Conservation (phyloP, 2,113 vertebrate species). For the Spea bombifrons region DNA sequence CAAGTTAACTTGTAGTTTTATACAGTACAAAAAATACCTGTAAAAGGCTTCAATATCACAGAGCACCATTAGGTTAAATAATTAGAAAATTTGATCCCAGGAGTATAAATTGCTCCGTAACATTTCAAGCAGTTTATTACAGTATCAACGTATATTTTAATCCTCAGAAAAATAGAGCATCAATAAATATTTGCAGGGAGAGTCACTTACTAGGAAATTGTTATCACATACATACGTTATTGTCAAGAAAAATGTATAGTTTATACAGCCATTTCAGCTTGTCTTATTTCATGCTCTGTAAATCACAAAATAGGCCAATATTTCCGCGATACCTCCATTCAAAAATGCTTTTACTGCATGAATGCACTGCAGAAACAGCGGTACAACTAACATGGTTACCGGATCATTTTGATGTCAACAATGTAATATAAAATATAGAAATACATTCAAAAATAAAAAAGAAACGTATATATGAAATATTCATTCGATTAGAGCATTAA, state of each 20-base stretch:
- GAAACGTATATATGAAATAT: background rate
- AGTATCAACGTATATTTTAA: slow-evolving; percentile 5
- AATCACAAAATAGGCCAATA: slow-evolving; percentile 25
- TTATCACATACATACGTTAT: background rate
- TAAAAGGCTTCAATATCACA: too few relatives aligned
- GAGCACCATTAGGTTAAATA: too few relatives aligned
- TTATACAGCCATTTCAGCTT: slow-evolving; percentile 9
- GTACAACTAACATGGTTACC: background rate
- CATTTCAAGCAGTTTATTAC: background rate
- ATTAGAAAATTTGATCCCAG: too few relatives aligned
- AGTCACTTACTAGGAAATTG: slow-evolving; percentile 18
- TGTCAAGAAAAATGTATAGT: slow-evolving; percentile 11
- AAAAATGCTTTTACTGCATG: background rate
- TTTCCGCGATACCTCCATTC: background rate
- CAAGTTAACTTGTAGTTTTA: too few relatives aligned
- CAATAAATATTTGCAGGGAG: slow-evolving; percentile 26
- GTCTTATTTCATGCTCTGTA: slow-evolving; percentile 28
- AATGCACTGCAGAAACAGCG: background rate
- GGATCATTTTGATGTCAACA: too few relatives aligned
- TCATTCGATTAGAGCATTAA: background rate
- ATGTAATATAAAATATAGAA: background rate
- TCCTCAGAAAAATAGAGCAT: slow-evolving; percentile 23
- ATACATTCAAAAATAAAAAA: background rate
- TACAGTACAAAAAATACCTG: too few relatives aligned
- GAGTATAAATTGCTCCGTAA: too few relatives aligned